Evolutionary conservation across 1,140 invertebrate species (phyloP), one percentile per base, ranked within the genome.

Genomic region (Anagrus nilaparvatae): DNA sequence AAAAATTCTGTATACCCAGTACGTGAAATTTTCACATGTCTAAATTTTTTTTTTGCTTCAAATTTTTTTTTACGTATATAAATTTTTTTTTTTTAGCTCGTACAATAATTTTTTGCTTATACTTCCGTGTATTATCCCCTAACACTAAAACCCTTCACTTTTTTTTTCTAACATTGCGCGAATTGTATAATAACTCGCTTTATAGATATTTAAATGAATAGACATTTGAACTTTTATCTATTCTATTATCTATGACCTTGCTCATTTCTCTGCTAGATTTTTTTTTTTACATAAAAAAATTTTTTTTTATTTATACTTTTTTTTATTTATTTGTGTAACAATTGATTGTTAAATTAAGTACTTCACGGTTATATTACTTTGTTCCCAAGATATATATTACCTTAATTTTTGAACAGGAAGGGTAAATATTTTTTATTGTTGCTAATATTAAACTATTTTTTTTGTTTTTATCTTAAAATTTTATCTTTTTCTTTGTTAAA

Each of bases 391-490:
- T 35, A 27, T 44, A n/a, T n/a, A n/a, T n/a, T n/a, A n/a, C 34
- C 37, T 35, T 28, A 24, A 10, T 12, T 30, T 13, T 33, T 30
- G 28, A 14, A 16, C 9, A 18, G 21, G 7, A 14, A 25, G 30
- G 18, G 19, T 16, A 35, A 12, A 17, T 24, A 25, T 20, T 13
- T 4, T 14, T 54, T 56, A 48, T 54, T 14, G 47, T 55, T 56
- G 52, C 52, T 48, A 50, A 40, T 16, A 25, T 20, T n/a, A n/a
- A n/a, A n/a, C n/a, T n/a, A n/a, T n/a, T n/a, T n/a, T n/a, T n/a
- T n/a, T n/a, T n/a, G n/a, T n/a, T n/a, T n/a, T n/a, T n/a, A n/a
- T n/a, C n/a, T n/a, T n/a, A n/a, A n/a, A n/a, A n/a, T n/a, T n/a
- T n/a, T n/a, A n/a, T n/a, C n/a, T n/a, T n/a, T n/a, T n/a, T n/a